Evolutionary conservation across 2,888 invertebrate genomes (phyloP).

Genomic region (Argyra leucocephala): DNA sequence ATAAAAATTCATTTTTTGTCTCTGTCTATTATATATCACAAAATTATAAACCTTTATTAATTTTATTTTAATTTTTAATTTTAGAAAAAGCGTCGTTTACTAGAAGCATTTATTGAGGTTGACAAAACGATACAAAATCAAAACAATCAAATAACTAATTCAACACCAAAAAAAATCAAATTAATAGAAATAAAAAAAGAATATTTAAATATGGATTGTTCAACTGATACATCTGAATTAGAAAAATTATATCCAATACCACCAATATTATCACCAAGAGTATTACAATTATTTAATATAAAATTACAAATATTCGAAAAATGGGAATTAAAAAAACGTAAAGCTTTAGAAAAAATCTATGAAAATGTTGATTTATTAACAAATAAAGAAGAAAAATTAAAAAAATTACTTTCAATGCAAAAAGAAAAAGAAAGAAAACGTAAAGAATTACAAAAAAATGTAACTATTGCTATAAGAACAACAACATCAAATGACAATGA

Average conservation of each 20-base stretch:
- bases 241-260: not conserved
- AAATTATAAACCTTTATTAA: too few relatives aligned
- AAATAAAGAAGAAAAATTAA: slow-evolving; percentile 21
- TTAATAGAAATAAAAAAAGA: not conserved
- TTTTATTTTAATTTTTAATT: not conserved
- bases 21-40: too few relatives aligned
- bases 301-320: slow-evolving; percentile 20
- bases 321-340: slow-evolving; percentile 29
- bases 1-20: too few relatives aligned
- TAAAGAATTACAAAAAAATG: not conserved
- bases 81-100: slow-evolving; percentile 3
- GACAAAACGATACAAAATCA: not conserved
- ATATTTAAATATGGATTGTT: not conserved
- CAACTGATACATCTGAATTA: not conserved
- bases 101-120: not conserved
- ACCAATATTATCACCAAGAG: not conserved
- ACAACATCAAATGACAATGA: not conserved
- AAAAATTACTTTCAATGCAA: slow-evolving; percentile 11
- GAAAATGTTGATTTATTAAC: slow-evolving; percentile 28
- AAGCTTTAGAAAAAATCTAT: slow-evolving; percentile 25
- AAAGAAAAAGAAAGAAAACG: not conserved
- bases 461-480: not conserved
- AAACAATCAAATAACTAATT: not conserved
- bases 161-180: not conserved
- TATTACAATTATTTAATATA: slow-evolving; percentile 8